Evolutionary conservation across 1,140 invertebrate species (phyloP).

Genomic region (Caligus rogercresseyi): DNA sequence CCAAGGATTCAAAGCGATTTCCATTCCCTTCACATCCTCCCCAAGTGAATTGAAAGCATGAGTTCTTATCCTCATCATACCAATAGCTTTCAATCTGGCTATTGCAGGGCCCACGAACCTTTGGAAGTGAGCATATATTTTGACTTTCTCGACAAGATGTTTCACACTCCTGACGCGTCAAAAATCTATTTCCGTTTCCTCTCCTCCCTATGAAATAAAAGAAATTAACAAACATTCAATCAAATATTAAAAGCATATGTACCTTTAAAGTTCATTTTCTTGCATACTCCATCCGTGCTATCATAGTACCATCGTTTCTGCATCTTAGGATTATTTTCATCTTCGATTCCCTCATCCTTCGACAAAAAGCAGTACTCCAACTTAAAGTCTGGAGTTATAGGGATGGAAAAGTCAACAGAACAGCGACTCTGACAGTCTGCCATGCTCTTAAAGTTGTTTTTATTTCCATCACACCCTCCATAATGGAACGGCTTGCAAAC

Average conservation of each 20-base stretch:
- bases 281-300: slow-evolving; percentile 50
- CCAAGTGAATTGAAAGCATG: slow-evolving; percentile 48
- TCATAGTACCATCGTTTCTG: slow-evolving; percentile 57
- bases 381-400: slow-evolving; percentile 24
- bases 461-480: slow-evolving; percentile 40
- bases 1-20: slow-evolving; percentile 33
- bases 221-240: slow-evolving; percentile 43
- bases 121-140: slow-evolving; percentile 52
- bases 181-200: slow-evolving; percentile 71
- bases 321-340: slow-evolving; percentile 26
- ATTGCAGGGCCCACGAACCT: slow-evolving; percentile 50
- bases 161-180: slow-evolving; percentile 52
- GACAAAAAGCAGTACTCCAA: slow-evolving; percentile 50
- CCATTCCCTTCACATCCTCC: slow-evolving; percentile 48
- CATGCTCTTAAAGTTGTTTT: slow-evolving; percentile 28
- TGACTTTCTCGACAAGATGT: slow-evolving; percentile 48
- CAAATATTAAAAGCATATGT: neutral
- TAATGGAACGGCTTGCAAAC: slow-evolving; percentile 41
- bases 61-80: slow-evolving; percentile 44
- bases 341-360: slow-evolving; percentile 48
- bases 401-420: slow-evolving; percentile 23
- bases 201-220: too few species aligned
- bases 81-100: slow-evolving; percentile 47
- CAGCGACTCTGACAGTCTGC: slow-evolving; percentile 12
- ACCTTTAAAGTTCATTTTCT: slow-evolving; percentile 35